A percentile compares a stretch with the other conserved stretches of the same genome.
phyloP scores from a whole-genome alignment of 2,113 vertebrate species.

The Sylvilagus bachmani region DNA sequence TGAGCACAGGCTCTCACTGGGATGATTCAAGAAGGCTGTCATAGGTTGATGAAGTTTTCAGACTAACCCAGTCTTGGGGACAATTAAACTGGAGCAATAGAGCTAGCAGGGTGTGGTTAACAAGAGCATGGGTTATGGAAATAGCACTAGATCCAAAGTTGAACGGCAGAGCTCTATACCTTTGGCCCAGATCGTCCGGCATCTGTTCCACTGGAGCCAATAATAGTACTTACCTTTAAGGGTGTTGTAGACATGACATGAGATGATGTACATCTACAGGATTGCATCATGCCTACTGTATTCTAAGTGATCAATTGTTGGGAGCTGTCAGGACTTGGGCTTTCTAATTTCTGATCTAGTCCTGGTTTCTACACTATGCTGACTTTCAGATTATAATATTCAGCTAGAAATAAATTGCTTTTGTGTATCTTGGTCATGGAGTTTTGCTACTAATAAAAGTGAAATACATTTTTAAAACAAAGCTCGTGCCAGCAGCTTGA shows the following conservation, averaged over 20 bases:
- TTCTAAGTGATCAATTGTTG: neutral
- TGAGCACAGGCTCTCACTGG: constrained; percentile 87
- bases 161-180: neutral
- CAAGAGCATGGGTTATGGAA: neutral
- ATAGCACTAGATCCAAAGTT: neutral
- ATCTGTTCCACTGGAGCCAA: neutral
- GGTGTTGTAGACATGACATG: neutral
- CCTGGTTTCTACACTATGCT: constrained; percentile 10
- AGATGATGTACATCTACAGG: neutral
- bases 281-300: neutral
- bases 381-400: constrained; percentile 53
- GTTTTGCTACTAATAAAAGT: neutral
- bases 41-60: constrained; percentile 24
- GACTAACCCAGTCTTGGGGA: neutral
- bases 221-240: neutral
- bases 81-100: neutral
- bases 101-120: neutral
- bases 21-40: neutral
- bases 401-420: constrained; percentile 41
- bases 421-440: constrained; percentile 26
- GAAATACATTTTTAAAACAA: constrained; percentile 48
- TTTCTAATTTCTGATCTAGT: constrained; percentile 36
- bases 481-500: neutral
- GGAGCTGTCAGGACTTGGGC: neutral
- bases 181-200: neutral